phyloP scores from a whole-genome alignment of 2,113 vertebrate species.

The Xenotilapia caudafasciata region DNA sequence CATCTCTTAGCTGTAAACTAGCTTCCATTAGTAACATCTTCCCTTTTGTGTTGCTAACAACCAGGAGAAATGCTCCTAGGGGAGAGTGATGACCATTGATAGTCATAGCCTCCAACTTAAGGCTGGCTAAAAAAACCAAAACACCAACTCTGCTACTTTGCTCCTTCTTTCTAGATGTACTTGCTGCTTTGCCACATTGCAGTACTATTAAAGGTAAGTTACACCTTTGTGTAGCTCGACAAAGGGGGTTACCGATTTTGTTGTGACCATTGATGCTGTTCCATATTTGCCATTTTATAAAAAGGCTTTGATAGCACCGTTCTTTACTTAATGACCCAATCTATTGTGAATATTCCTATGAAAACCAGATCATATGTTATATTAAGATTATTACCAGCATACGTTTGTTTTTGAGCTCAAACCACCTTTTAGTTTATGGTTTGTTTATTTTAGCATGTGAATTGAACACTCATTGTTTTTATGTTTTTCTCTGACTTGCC shows the following conservation, averaged over 20 bases:
- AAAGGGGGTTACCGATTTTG: rapidly evolving
- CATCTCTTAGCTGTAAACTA: background rate
- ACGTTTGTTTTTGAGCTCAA: background rate
- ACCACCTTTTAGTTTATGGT: background rate
- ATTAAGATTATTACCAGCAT: background rate
- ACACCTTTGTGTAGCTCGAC: background rate
- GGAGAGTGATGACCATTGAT: background rate
- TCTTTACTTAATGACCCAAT: background rate
- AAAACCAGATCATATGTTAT: background rate
- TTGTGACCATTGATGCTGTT: background rate
- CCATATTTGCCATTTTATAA: background rate
- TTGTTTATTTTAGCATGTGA: background rate
- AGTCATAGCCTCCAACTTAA: background rate
- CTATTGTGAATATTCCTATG: background rate
- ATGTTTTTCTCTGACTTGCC: background rate
- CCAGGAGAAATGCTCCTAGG: background rate
- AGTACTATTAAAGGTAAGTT: background rate
- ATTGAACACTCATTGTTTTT: background rate
- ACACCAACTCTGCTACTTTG: background rate
- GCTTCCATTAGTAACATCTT: background rate
- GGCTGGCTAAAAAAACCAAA: background rate
- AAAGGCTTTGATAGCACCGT: background rate
- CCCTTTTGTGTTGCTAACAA: background rate
- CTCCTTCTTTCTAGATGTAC: background rate
- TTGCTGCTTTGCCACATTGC: background rate